Evolutionary conservation across 1,140 invertebrate genomes (phyloP), one percentile per base, ranked within the genome.

Genomic region (Drosophila malerkotliana): DNA sequence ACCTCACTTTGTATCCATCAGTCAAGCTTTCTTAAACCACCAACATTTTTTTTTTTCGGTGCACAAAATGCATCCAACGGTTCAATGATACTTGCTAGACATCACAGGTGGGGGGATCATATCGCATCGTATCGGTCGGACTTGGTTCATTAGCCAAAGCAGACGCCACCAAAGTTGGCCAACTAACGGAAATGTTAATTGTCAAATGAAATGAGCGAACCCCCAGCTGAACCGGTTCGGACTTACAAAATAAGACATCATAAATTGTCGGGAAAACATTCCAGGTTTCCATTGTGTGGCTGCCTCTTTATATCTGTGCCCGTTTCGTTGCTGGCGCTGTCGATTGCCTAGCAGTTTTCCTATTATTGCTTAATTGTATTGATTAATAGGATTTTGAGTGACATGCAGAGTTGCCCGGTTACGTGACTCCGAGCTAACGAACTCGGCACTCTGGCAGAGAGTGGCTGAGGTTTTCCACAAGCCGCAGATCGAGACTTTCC

Each of bases 171-270:
- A 87, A 87, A 87, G 83, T 87, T 87, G 83, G 83, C 83, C 83
- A 87, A 87, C 75, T 87, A 87, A 87, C 83, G 83, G 83, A 87
- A 87, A 87, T 88, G 83, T 87, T 87, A 87, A 87, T 87, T 87
- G 83, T 88, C 82, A 87, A 87, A 88, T 77, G 61, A 72, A 81
- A 76, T 64, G 77, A 81, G 67, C 64, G 62, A 79, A 58, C 45
- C 18, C 21, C 15, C 24, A 41, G 10, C 34, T 62, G 28, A 81
- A 87, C 81, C 83, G 83, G 83, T 87, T 76, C 57, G 24, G 4
- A 32, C 82, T 87, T 87, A 87, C 83, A 87, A 87, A 85, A 85
- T 85, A 87, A 85, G 83, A 67, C 75, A 87, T 85, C 82, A 85
- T 85, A 85, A 85, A 87, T 87, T 88, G 81, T 72, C 71, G 75